These are phyloP conservation scores for Ascidia mentula DNA, from an alignment of 23 tunicate genomes.

Conservation along the genomic window DNA sequence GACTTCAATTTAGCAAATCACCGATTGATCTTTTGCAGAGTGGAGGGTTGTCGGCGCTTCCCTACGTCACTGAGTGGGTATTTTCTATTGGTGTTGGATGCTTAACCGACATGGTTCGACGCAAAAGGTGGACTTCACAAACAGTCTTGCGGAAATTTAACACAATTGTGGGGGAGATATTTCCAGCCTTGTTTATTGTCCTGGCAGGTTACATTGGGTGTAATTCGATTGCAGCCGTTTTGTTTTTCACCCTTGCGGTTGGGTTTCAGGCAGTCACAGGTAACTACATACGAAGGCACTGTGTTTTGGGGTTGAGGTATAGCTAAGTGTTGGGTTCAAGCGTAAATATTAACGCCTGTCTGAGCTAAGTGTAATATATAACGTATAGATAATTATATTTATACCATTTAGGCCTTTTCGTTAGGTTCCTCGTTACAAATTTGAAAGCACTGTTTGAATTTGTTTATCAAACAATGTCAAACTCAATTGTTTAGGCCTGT, in stretches of 20 bases:
- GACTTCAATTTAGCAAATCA: no score
- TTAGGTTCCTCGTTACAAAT: no score
- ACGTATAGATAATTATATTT: not conserved
- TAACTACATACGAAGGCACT: not conserved
- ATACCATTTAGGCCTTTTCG: no score
- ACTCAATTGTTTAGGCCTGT: not conserved
- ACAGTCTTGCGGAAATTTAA: slow-evolving; percentile 46
- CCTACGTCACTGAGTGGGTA: slow-evolving; percentile 46
- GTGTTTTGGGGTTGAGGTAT: not conserved
- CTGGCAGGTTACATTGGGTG: slow-evolving; percentile 62
- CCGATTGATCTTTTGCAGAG: slow-evolving; percentile 55
- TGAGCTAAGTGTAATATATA: not conserved
- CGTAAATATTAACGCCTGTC: not conserved
- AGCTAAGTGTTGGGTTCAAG: not conserved
- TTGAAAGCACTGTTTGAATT: not conserved
- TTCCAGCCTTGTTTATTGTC: slow-evolving; percentile 59
- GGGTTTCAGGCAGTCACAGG: not conserved
- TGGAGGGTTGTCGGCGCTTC: slow-evolving; percentile 53
- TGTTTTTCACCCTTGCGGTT: not conserved
- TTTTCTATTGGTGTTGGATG: slow-evolving; percentile 54
- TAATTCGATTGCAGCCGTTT: not conserved
- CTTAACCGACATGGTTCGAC: slow-evolving; percentile 44
- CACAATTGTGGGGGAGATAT: slow-evolving; percentile 42
- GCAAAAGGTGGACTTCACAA: not conserved
- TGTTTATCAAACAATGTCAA: not conserved